Evolutionary conservation across 2,113 vertebrate species (phyloP).

Genomic region (Murina feae): DNA sequence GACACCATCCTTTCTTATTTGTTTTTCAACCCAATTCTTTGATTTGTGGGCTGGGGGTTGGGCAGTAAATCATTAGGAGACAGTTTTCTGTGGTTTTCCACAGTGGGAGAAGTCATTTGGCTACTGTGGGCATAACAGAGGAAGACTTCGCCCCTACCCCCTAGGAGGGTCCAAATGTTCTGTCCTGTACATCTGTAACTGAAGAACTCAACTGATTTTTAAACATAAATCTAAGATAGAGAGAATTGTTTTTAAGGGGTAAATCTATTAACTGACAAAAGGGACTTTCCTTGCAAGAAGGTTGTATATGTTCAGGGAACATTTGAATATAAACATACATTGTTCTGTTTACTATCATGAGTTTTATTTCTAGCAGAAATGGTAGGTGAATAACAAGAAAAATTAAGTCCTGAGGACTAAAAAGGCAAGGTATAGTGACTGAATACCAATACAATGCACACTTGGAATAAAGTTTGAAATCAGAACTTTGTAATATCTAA

Average conservation of each 20-base stretch:
- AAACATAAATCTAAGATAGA: neutral
- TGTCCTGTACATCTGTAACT: neutral
- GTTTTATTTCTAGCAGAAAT: slow-evolving; percentile 3
- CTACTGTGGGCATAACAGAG: slow-evolving; percentile 31
- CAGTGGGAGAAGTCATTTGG: slow-evolving; percentile 34
- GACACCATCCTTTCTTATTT: slow-evolving; percentile 38
- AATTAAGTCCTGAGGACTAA: neutral
- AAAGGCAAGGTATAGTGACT: neutral
- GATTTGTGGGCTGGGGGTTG: slow-evolving; percentile 40
- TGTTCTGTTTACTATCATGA: neutral
- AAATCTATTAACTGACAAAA: neutral
- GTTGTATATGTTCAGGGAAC: neutral
- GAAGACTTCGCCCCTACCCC: neutral
- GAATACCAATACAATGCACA: neutral
- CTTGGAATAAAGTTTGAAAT: neutral
- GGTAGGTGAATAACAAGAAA: neutral
- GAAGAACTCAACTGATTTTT: neutral
- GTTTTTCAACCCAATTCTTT: slow-evolving; percentile 35
- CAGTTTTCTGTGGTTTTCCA: slow-evolving; percentile 24
- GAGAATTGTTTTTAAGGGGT: slow-evolving; percentile 16
- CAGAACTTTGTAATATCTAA: neutral
- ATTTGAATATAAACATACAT: slow-evolving; percentile 18
- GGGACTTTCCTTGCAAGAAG: neutral
- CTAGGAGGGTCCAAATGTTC: neutral
- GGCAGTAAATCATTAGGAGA: slow-evolving; percentile 32